Percentiles rank a stretch among this genome's conserved stretches.
Conservation (phyloP, 2,888 invertebrate genomes). For the Baccha elongata region DNA sequence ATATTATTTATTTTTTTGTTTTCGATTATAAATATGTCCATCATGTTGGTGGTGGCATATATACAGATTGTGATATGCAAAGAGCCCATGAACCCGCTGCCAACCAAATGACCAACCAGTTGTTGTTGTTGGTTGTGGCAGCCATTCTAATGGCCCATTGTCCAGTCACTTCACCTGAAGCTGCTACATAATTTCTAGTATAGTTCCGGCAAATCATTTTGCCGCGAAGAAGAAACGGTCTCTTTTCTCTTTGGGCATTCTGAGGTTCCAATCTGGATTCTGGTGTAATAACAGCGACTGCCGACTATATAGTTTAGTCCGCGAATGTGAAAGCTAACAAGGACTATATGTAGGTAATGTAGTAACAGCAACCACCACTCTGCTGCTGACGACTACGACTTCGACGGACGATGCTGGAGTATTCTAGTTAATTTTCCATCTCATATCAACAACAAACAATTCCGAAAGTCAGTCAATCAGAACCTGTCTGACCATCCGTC, state of each 20-base stretch:
- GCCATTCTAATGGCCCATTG: conserved; percentile 73
- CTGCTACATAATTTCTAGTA: conserved; percentile 73
- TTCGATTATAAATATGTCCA: conserved; percentile 72
- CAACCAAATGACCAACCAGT: conserved; percentile 52
- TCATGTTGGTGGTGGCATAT: conserved; percentile 59
- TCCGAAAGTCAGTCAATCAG: conserved; percentile 76
- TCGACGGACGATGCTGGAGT: conserved; percentile 15
- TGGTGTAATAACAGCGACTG: conserved; percentile 56
- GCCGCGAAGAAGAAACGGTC: conserved; percentile 59
- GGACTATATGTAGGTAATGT: conserved; percentile 38
- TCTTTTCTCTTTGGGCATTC: neutral
- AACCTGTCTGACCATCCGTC: conserved; percentile 74
- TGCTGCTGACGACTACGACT: neutral
- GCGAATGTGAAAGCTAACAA: conserved; percentile 68
- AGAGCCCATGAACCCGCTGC: conserved; percentile 33
- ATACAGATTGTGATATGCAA: conserved; percentile 67
- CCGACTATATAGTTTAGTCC: too few species aligned
- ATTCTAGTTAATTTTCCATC: conserved; percentile 74
- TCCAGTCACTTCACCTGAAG: conserved; percentile 73
- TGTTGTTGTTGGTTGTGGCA: conserved; percentile 49
- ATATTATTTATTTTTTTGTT: conserved; percentile 34
- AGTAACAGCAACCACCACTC: conserved; percentile 18
- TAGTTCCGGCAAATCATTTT: conserved; percentile 72
- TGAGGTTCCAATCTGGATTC: conserved; percentile 13
- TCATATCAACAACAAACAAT: conserved; percentile 75